phyloP scores from a whole-genome alignment of 2,888 invertebrate species.

The Arctia plantaginis region DNA sequence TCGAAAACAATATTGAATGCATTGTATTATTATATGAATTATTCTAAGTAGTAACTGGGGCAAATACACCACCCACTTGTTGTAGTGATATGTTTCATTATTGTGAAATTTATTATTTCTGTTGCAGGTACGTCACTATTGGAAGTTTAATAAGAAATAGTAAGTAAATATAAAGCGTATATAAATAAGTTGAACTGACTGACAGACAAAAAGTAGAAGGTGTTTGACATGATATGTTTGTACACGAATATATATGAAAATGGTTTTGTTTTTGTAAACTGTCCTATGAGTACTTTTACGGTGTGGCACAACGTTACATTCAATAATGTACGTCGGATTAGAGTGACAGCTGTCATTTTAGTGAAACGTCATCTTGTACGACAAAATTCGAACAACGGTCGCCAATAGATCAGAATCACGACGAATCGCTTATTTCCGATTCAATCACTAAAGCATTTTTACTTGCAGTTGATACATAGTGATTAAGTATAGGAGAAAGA shows the following conservation, averaged over 20 bases:
- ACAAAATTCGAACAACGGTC: not conserved
- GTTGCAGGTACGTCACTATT: conserved; percentile 41
- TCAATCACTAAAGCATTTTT: not conserved
- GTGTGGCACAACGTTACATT: too few relatives aligned
- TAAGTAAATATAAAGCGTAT: not conserved
- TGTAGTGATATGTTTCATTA: not conserved
- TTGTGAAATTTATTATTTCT: conserved; percentile 7
- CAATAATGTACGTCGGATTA: not conserved
- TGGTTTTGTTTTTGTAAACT: not conserved
- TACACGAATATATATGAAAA: not conserved
- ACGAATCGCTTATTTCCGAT: not conserved
- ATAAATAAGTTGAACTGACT: not conserved
- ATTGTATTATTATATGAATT: conserved; percentile 40
- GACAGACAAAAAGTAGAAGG: not conserved
- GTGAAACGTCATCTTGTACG: not conserved
- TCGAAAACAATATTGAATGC: not conserved
- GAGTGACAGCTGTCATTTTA: not conserved
- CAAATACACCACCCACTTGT: not conserved
- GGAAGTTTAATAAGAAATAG: not conserved
- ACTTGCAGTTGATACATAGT: not conserved
- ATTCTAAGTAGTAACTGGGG: conserved; percentile 22
- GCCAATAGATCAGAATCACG: too few relatives aligned
- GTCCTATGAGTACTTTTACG: too few relatives aligned
- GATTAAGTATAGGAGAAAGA: not conserved
- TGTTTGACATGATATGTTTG: not conserved